Evolutionary conservation across 2,113 vertebrate genomes (phyloP), one percentile per base, ranked within the genome.

Genomic region (Gobiocypris rarus): DNA sequence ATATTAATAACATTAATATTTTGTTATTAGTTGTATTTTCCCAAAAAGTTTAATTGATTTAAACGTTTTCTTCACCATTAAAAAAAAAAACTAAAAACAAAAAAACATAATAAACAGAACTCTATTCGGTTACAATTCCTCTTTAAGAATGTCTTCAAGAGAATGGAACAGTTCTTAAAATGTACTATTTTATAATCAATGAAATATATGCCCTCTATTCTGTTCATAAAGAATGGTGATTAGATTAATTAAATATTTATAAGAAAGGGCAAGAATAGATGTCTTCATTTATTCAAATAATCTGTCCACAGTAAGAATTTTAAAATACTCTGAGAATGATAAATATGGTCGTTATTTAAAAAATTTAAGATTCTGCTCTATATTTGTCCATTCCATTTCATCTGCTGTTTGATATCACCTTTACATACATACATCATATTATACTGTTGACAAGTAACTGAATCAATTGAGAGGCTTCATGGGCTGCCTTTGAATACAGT

Each of bases 271-370:
- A 43, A 90, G 88, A 92, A 91, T 92, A 91, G 89, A 88, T 73
- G 24, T 75, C 83, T 75, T 85, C 26, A 63, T 69, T 87, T 56
- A 87, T 90, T 86, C 80, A 45, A 54, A 54, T 81, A 43, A 77
- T 88, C 69, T 76, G 89, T 91, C 84, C 87, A 82, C 82, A 87
- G 52, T 58, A 81, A 56, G 6, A 75, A 31, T 41, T 83, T 41
- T 54, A 26, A 13, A 69, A 43, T 82, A 87, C 89, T 89, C 81
- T 85, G 86, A 85, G 87, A 56, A 41, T 88, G 87, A 93, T 77
- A 90, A 90, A 92, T 90, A 75, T 75, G 63, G 15, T 22, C 61
- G 14, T 70, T 70, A 89, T 93, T 89, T 75, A 9, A 93, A 93
- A 92, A 88, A 91, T 92, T 73, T 2, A 91, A 85, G 88, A 82